Evolutionary conservation across 92 coral and sea anemone species (phyloP).

Genomic region (Ricordea florida): DNA sequence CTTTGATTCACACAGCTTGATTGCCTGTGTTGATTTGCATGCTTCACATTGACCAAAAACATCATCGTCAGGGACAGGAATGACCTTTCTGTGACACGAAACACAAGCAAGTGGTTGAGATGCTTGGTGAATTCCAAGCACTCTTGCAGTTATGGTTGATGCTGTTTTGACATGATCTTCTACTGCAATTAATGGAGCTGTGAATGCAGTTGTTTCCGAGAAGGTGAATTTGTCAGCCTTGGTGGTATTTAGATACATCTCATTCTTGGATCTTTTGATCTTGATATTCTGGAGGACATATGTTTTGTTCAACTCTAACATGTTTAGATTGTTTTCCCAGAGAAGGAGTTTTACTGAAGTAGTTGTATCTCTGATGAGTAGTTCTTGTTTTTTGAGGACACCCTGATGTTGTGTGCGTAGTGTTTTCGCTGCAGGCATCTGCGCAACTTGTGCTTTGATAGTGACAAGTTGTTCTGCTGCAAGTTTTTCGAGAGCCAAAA

Average conservation of each 20-base stretch:
- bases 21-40: neutral
- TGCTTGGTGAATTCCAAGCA: neutral
- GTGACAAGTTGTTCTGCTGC: too few species aligned
- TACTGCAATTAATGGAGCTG: neutral
- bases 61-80: neutral
- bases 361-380: too few species aligned
- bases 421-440: too few species aligned
- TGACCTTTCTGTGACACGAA: neutral
- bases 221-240: constrained; percentile 3
- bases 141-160: neutral
- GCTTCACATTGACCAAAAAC: neutral
- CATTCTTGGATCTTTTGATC: neutral
- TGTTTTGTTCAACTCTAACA: neutral
- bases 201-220: neutral
- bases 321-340: neutral
- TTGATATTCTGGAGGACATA: neutral
- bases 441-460: too few species aligned
- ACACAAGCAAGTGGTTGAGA: neutral
- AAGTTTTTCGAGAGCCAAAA: too few species aligned
- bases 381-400: too few species aligned
- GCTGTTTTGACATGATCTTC: neutral
- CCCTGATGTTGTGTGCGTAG: too few species aligned
- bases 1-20: neutral
- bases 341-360: neutral
- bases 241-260: neutral